Conservation (phyloP, 2,797 vertebrate species). For the Sebastes trivittatus region DNA sequence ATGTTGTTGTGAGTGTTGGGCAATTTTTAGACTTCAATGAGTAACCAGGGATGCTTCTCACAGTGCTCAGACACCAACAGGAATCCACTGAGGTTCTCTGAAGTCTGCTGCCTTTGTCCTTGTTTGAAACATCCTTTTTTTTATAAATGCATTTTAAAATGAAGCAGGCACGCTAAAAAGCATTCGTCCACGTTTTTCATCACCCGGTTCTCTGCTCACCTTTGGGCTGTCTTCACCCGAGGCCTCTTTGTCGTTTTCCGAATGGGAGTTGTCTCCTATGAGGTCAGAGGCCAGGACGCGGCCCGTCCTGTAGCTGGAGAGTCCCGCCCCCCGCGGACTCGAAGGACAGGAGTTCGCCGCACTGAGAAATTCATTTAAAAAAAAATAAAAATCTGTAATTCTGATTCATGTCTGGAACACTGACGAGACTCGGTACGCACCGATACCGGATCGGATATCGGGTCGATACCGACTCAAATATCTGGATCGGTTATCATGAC, state of each 20-base stretch:
- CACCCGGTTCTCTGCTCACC: constrained; percentile 74
- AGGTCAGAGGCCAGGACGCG: constrained; percentile 92
- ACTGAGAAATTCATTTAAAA: constrained; percentile 71
- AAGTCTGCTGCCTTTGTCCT: constrained; percentile 3
- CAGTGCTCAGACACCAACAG: neutral
- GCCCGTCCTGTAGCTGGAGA: constrained; percentile 94
- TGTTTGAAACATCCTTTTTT: neutral
- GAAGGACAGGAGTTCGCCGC: constrained; percentile 98
- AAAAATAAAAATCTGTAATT: neutral
- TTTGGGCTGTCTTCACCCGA: constrained; percentile 98
- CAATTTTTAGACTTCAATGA: constrained; percentile 64
- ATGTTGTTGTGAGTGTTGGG: constrained; percentile 19
- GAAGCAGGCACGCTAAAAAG: neutral
- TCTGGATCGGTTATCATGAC: too few relatives aligned
- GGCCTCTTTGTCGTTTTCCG: constrained; percentile 97
- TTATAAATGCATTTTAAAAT: neutral
- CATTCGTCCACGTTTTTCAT: neutral
- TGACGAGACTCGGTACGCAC: too few relatives aligned
- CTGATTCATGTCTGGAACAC: neutral
- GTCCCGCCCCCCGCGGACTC: constrained; percentile 94
- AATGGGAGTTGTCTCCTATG: constrained; percentile 93
- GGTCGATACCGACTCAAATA: too few relatives aligned
- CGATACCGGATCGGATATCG: too few relatives aligned
- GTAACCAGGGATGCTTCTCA: constrained; percentile 13
- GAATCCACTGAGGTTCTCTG: neutral